phyloP scores from a whole-genome alignment of 2,888 invertebrate genomes.

The Leucoptera coffeella region DNA sequence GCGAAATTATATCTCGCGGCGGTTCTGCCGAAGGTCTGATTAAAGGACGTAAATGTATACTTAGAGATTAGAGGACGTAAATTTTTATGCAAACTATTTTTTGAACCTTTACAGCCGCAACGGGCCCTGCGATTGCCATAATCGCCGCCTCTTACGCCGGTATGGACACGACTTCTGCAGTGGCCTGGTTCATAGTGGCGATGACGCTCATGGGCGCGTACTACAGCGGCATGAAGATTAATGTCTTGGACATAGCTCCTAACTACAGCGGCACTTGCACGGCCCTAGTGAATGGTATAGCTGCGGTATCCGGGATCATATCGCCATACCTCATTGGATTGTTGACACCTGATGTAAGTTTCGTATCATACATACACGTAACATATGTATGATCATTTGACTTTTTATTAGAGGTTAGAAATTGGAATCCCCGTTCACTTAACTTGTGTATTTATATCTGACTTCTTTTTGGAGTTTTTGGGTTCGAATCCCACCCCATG shows the following conservation, averaged over 20 bases:
- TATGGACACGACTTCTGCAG: conserved; percentile 44
- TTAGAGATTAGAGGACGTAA: too few species aligned
- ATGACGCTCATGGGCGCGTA: conserved; percentile 67
- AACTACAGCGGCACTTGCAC: conserved; percentile 61
- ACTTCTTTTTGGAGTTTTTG: too few species aligned
- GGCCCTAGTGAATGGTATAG: conserved; percentile 60
- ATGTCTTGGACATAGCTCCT: conserved; percentile 57
- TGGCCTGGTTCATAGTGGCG: conserved; percentile 55
- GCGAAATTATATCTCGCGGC: too few species aligned
- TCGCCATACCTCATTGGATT: conserved; percentile 57
- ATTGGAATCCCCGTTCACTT: too few species aligned
- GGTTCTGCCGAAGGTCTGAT: too few species aligned
- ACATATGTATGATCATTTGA: too few species aligned
- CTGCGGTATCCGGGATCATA: conserved; percentile 57
- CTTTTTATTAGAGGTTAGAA: too few species aligned
- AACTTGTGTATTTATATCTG: too few species aligned
- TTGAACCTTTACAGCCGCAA: conserved; percentile 55
- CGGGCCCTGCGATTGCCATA: conserved; percentile 59
- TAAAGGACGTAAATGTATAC: too few species aligned
- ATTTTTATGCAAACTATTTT: too few species aligned
- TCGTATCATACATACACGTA: too few species aligned
- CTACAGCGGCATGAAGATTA: conserved; percentile 64
- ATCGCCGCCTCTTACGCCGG: conserved; percentile 58
- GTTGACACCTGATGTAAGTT: conserved; percentile 54
- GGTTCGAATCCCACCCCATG: too few species aligned